A percentile compares a stretch with the other conserved stretches of the same genome.
phyloP scores from a whole-genome alignment of 2,113 vertebrate genomes.

The Cyprinodon brontotheroides region DNA sequence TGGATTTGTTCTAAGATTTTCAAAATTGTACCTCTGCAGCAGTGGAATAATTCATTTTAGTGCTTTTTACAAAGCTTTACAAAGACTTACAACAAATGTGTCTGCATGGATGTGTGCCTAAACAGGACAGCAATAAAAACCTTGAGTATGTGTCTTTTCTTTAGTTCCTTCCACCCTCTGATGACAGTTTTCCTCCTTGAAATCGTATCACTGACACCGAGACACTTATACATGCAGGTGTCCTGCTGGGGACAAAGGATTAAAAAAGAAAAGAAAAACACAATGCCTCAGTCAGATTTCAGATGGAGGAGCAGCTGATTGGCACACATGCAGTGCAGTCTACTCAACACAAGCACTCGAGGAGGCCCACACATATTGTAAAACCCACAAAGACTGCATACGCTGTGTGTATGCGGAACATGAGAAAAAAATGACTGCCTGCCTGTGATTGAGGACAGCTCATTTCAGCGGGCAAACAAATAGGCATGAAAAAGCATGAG shows the following conservation, averaged over 20 bases:
- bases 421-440: slow-evolving; percentile 20
- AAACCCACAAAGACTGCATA: slow-evolving; percentile 19
- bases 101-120: slow-evolving; percentile 8
- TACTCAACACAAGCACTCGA: slow-evolving; percentile 32
- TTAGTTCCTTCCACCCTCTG: slow-evolving; percentile 26
- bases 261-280: slow-evolving; percentile 1
- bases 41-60: not conserved
- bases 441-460: slow-evolving; percentile 23
- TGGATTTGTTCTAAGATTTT: not conserved
- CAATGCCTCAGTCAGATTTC: slow-evolving; percentile 33
- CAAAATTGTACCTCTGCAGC: not conserved
- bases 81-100: not conserved
- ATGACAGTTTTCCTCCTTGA: slow-evolving; percentile 29
- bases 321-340: slow-evolving; percentile 43
- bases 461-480: not conserved
- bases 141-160: slow-evolving; percentile 2
- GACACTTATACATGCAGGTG: not conserved
- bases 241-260: slow-evolving; percentile 22
- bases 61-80: too few species aligned
- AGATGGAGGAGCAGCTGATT: slow-evolving; percentile 54
- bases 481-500: not conserved
- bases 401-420: slow-evolving; percentile 29
- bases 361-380: slow-evolving; percentile 34
- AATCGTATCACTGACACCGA: not conserved
- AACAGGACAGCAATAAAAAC: not conserved